Evolutionary conservation across 2,888 invertebrate genomes (phyloP), one percentile per base, ranked within the genome.

Genomic region (Beris morrisii): DNA sequence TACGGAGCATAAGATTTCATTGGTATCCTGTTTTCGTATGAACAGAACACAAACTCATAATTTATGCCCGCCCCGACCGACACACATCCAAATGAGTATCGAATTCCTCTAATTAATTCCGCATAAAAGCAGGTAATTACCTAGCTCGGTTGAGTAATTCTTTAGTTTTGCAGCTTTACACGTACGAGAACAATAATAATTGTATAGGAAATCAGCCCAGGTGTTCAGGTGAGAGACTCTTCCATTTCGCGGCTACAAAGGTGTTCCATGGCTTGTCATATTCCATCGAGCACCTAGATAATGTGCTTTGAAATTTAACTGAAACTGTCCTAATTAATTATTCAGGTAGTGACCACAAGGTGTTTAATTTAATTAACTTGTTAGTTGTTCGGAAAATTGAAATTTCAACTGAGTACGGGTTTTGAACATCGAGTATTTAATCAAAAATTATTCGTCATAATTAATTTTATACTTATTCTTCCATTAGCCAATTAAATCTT

Each of bases 91-190:
- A 52, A 56, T 13, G 15, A 56, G 43, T 61, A 61, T 61, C 61
- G 61, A 61, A 61, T 61, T 61, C 50, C 61, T 50, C 52, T 61
- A 61, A 61, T 61, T 61, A 61, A 61, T 61, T 61, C 61, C 50
- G 61, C 61, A 61, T 61, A 61, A 50, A 61, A 61, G 50, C 52
- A 32, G 52, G 61, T 61, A 61, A 61, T 61, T 61, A 52, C 50
- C 12, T 12, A 28, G 50, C 48, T 50, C 52, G 61, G 50, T 52
- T 61, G 11, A 61, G 52, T 52, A 61, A 50, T 61, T 61, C 61
- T 22, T 61, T 61, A 32, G 13, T 38, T 9, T 56, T 32, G 38
- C 58, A 7, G 15, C 12, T 13, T 12, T 52, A 32, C 38, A 15
- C 48, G 38, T 52, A 3, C 9, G 12, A n/a, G 53, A 28, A 30